Evolutionary conservation across 2,888 invertebrate genomes (phyloP).

Genomic region (Conomelus anceps): DNA sequence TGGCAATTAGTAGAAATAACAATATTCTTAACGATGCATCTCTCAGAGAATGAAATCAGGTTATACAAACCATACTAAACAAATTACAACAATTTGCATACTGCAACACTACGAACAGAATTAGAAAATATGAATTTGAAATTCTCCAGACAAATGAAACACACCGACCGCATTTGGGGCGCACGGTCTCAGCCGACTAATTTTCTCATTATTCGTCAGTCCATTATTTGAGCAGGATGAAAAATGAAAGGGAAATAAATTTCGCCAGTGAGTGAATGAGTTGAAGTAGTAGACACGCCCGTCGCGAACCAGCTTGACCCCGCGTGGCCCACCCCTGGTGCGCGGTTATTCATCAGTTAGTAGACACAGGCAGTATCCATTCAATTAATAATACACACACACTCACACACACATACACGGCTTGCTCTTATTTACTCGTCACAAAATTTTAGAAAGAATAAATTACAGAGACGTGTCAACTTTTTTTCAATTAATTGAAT

Average conservation of each 20-base stretch:
- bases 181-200: background rate
- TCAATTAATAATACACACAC: background rate
- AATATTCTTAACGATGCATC: background rate
- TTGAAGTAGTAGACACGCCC: background rate
- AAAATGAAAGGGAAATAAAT: background rate
- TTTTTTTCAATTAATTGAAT: background rate
- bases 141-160: background rate
- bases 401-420: background rate
- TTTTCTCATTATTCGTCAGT: background rate
- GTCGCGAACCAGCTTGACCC: background rate
- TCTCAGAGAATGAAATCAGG: background rate
- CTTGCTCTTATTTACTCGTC: background rate
- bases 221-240: background rate
- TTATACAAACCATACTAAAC: background rate
- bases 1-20: background rate
- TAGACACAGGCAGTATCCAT: background rate
- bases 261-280: too few relatives aligned
- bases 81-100: background rate
- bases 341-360: background rate
- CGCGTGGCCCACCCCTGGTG: background rate
- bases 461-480: background rate
- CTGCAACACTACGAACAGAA: background rate
- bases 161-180: too few relatives aligned
- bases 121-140: background rate
- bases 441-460: background rate